A percentile compares a stretch with the other conserved stretches of the same genome.
Conservation (phyloP, 2,888 invertebrate genomes). For the Thymelicus sylvestris region DNA sequence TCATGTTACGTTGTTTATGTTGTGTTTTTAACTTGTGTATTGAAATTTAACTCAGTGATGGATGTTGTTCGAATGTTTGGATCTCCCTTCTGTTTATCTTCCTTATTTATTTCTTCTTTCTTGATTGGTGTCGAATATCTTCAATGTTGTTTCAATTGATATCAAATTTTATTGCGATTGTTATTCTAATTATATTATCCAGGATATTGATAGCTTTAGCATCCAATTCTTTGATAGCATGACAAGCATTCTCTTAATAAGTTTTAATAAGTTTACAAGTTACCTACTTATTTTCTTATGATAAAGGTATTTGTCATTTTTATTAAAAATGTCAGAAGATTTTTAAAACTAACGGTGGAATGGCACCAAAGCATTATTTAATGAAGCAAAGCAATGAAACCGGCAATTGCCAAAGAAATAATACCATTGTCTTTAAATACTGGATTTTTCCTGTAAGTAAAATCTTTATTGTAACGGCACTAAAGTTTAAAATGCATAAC, state of each 20-base stretch:
- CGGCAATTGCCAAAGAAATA: constrained; percentile 41
- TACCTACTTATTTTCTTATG: too few relatives aligned
- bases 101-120: constrained; percentile 19
- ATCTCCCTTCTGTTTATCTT: constrained; percentile 24
- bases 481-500: constrained; percentile 44
- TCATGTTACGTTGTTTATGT: constrained; percentile 28
- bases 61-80: constrained; percentile 31
- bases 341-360: not conserved
- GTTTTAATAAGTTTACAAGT: too few relatives aligned
- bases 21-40: constrained; percentile 32
- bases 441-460: constrained; percentile 44
- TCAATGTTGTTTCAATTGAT: not conserved
- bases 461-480: constrained; percentile 9
- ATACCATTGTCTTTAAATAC: constrained; percentile 55
- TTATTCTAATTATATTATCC: too few relatives aligned
- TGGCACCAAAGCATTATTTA: not conserved
- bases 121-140: constrained; percentile 3
- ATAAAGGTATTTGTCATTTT: not conserved
- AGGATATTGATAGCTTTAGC: too few relatives aligned
- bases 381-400: constrained; percentile 34
- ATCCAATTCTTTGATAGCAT: too few relatives aligned
- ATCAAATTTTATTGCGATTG: too few relatives aligned
- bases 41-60: constrained; percentile 28
- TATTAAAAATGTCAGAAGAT: not conserved
- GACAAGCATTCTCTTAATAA: too few relatives aligned